These are phyloP conservation scores for Chlamydotis undulata DNA, from an alignment of 2,113 vertebrate species.

Conservation along the genomic window DNA sequence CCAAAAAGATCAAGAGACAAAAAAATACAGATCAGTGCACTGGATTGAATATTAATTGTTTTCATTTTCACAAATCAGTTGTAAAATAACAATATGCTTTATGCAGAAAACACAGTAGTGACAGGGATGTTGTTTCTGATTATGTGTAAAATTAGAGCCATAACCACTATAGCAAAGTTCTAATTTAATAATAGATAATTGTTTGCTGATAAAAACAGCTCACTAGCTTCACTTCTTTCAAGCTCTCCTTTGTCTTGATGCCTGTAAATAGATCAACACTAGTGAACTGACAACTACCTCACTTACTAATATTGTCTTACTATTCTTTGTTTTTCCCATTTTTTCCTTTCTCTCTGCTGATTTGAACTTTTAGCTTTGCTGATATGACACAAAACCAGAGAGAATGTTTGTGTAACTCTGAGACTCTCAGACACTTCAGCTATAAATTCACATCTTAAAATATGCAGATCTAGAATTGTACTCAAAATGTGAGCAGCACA, in stretches of 20 bases:
- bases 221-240: neutral
- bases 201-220: neutral
- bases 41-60: neutral
- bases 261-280: neutral
- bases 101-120: neutral
- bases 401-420: neutral
- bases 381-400: neutral
- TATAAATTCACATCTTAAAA: neutral
- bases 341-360: neutral
- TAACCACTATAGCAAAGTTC: neutral
- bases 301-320: neutral
- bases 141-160: neutral
- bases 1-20: neutral
- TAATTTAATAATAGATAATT: neutral
- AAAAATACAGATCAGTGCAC: neutral
- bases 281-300: neutral
- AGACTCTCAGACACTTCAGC: neutral
- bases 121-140: neutral
- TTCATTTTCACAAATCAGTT: neutral
- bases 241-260: neutral
- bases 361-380: neutral
- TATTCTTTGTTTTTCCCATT: neutral
- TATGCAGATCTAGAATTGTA: neutral
- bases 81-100: neutral
- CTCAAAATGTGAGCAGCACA: neutral